phyloP scores from a whole-genome alignment of 2,888 invertebrate genomes.

The Cistogaster globosa region DNA sequence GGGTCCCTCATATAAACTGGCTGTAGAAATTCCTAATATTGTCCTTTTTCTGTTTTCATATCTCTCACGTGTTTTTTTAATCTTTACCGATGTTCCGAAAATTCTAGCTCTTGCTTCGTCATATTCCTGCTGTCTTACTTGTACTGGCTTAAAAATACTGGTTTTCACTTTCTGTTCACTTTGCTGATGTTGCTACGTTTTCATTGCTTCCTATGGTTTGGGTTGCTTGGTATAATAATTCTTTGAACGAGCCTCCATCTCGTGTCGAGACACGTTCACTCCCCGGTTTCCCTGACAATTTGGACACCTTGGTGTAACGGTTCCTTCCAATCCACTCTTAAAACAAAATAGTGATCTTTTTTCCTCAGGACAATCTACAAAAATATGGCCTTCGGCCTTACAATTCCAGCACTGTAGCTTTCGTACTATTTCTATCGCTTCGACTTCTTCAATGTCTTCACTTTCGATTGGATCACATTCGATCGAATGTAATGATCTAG shows the following conservation, averaged over 20 bases:
- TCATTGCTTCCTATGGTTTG: background rate
- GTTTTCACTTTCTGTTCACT: background rate
- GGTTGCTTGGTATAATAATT: background rate
- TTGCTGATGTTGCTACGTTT: background rate
- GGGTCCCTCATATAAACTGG: background rate
- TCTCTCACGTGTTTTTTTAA: background rate
- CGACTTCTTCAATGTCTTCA: background rate
- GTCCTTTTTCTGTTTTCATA: background rate
- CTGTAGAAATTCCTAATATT: background rate
- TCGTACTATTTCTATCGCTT: background rate
- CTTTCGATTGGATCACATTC: background rate
- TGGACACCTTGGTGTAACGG: background rate
- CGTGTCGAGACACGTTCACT: background rate
- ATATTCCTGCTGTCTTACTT: background rate
- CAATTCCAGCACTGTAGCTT: conserved; percentile 14
- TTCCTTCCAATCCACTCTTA: background rate
- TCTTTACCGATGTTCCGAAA: background rate
- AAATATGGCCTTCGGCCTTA: background rate
- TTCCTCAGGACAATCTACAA: background rate
- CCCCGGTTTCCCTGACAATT: background rate
- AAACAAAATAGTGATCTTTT: background rate
- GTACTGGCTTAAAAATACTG: background rate
- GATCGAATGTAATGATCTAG: background rate
- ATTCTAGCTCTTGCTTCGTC: background rate
- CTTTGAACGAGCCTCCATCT: background rate